phyloP scores from a whole-genome alignment of 2,113 vertebrate genomes.

The Neolamprologus falcicula region DNA sequence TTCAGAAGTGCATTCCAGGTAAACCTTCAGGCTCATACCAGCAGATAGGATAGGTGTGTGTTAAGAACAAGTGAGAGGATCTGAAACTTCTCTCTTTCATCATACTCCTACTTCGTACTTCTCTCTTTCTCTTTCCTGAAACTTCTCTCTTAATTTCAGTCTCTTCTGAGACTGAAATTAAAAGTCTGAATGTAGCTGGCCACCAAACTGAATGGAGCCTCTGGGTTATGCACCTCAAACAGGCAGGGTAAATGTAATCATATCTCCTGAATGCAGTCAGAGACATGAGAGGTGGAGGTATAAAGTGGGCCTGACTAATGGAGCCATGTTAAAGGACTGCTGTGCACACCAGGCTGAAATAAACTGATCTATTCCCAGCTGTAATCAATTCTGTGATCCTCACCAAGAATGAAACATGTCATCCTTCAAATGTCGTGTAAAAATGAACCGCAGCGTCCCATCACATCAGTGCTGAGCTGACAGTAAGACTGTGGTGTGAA shows the following conservation, averaged over 20 bases:
- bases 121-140: no score
- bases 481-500: conserved; percentile 13
- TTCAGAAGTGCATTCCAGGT: not conserved
- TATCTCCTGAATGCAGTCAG: not conserved
- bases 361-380: not conserved
- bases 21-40: not conserved
- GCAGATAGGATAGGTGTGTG: not conserved
- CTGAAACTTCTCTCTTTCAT: not conserved
- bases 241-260: not conserved
- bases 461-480: not conserved
- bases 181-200: not conserved
- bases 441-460: not conserved
- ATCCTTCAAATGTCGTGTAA: not conserved
- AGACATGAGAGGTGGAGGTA: not conserved
- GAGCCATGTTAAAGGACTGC: not conserved
- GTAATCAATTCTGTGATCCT: not conserved
- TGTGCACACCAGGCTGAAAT: not conserved
- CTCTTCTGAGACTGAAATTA: not conserved
- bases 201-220: not conserved
- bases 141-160: no score
- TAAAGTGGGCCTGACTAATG: not conserved
- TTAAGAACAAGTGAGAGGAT: not conserved
- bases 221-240: not conserved
- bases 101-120: no score
- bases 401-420: not conserved